phyloP scores from a whole-genome alignment of 30 jellyfish, hydroid and myxozoan species.

The Phacellophora camtschatica region DNA sequence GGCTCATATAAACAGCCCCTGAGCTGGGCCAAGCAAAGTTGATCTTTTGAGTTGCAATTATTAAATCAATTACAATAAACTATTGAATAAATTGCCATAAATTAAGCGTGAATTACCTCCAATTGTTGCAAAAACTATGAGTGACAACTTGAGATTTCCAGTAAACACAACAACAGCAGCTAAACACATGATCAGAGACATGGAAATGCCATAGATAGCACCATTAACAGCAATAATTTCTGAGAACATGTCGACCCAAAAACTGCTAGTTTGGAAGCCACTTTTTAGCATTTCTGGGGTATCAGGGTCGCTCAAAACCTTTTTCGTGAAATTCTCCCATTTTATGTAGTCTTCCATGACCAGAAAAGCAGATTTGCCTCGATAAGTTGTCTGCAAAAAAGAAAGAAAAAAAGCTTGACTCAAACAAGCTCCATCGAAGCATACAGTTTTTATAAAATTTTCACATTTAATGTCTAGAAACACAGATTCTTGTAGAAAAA shows the following conservation, averaged over 20 bases:
- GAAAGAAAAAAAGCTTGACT: neutral
- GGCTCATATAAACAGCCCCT: no score
- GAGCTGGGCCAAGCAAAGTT: no score
- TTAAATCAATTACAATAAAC: no score
- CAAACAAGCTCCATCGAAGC: no score
- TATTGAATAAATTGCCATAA: no score
- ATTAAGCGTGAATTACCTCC: no score
- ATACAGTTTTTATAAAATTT: no score
- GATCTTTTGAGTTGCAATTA: no score
- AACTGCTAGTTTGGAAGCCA: conserved; percentile 57
- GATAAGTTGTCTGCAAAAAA: conserved; percentile 32
- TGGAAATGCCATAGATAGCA: conserved; percentile 57
- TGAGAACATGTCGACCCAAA: conserved; percentile 67
- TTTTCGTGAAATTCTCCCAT: conserved; percentile 59
- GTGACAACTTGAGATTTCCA: conserved; percentile 46
- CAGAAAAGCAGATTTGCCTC: conserved; percentile 57
- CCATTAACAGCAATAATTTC: conserved; percentile 69
- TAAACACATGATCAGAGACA: conserved; percentile 46
- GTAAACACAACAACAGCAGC: conserved; percentile 64
- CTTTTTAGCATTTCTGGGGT: conserved; percentile 59
- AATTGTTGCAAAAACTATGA: conserved; percentile 46
- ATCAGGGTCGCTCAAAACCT: conserved; percentile 34
- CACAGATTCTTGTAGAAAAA: no score
- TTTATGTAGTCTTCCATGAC: conserved; percentile 32
- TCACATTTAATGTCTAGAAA: no score